Evolutionary conservation across 2,113 vertebrate species (phyloP), one percentile per base, ranked within the genome.

Genomic region (Cyphomyrus plagiostoma): DNA sequence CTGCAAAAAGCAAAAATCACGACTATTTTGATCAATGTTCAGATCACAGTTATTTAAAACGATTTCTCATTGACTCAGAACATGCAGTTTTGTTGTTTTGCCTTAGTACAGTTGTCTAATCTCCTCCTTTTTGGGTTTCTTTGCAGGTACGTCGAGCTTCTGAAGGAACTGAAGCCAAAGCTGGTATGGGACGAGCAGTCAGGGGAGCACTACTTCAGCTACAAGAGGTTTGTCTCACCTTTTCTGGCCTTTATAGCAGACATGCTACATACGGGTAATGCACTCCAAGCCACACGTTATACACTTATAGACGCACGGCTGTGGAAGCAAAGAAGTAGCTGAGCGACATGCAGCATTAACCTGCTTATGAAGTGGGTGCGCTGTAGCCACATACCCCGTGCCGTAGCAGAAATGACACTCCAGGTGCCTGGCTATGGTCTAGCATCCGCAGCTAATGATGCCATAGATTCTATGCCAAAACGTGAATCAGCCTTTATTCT

Each of bases 131-230:
- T 87, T 53, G n/a, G 26, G 49, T 9, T 17, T n/a, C 88, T 58
- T 82, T 90, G 17, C 90, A 98, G 98, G 94, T 99, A 98, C 92
- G 95, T 99, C 48, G 97, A 99, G 91, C 95, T 96, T 74, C 94
- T 99, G 92, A 98, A 97, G 92, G 97, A 99, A 74, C 92, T 98
- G 91, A 96, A 96, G 89, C 97, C 98, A 4, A 98, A 97, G 89
- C 90, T 99, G 17, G 15, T 95, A 53, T 99, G 98, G 98, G 97
- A 98, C 91, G 96, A 97, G 90, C 95, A 97, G 89, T 95, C 96
- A 2, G 96, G 94, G 0, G 98, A 99, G 90, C 98, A 99, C 93
- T 97, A 97, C 91, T 97, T 99, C 89, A 97, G 93, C 90, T 99
- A 98, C 91, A 99, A 97, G 94, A 98, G 95, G 98, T 99, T 48